phyloP scores from a whole-genome alignment of 53 echinoderm and acorn worm species.

The Henricia sp. region DNA sequence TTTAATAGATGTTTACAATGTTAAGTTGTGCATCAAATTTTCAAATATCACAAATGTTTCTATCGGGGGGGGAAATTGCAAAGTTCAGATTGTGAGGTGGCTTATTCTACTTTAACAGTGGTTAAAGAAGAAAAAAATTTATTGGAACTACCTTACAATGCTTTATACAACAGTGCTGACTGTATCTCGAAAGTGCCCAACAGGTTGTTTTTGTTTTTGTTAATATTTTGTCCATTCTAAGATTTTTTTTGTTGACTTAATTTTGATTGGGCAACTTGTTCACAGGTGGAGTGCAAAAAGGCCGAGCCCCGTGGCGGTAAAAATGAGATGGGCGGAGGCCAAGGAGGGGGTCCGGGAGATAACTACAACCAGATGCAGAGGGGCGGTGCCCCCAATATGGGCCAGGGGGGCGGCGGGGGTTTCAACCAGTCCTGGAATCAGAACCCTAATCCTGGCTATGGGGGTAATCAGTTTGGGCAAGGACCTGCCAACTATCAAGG shows the following conservation, averaged over 20 bases:
- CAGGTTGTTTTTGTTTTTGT: no score
- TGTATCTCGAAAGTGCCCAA: no score
- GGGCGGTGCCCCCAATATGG: slow-evolving; percentile 31
- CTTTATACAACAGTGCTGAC: no score
- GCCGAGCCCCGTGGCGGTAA: slow-evolving; percentile 63
- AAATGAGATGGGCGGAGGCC: slow-evolving; percentile 38
- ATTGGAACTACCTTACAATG: no score
- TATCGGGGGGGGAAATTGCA: no score
- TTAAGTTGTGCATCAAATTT: no score
- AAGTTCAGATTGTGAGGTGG: no score
- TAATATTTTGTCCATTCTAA: no score
- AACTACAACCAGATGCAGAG: slow-evolving; percentile 55
- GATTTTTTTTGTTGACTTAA: neutral
- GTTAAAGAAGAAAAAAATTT: no score
- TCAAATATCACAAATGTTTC: no score
- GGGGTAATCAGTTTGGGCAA: slow-evolving; percentile 49
- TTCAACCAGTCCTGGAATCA: slow-evolving; percentile 62
- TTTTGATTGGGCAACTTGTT: neutral
- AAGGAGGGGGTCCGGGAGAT: slow-evolving; percentile 42
- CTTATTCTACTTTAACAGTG: no score
- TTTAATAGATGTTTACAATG: no score
- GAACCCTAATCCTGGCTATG: slow-evolving; percentile 46
- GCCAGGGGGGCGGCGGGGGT: slow-evolving; percentile 28
- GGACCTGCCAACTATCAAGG: slow-evolving; percentile 19
- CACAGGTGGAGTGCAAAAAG: slow-evolving; percentile 72